Evolutionary conservation across 2,113 vertebrate species (phyloP).

Genomic region (Podilymbus podiceps): DNA sequence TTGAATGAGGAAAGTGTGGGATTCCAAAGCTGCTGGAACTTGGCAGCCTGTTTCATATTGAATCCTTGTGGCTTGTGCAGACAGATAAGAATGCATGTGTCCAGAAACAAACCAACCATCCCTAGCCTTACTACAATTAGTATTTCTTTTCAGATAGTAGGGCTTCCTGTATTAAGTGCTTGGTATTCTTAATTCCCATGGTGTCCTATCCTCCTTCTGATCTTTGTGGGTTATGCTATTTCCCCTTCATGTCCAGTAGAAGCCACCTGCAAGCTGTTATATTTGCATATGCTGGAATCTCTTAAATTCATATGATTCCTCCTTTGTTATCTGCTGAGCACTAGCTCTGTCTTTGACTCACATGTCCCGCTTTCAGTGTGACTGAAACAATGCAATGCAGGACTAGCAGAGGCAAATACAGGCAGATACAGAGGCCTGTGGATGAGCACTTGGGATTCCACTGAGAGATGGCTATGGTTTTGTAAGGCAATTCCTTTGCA

Average conservation of each 20-base stretch:
- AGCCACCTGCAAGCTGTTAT: background rate
- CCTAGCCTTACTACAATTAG: background rate
- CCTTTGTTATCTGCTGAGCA: background rate
- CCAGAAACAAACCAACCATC: background rate
- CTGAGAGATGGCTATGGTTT: background rate
- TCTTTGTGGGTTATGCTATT: background rate
- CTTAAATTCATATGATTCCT: background rate
- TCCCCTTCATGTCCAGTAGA: background rate
- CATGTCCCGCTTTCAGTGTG: background rate
- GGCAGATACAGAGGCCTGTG: background rate
- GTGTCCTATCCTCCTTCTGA: background rate
- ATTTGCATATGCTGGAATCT: background rate
- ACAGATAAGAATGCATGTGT: background rate
- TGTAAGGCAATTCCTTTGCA: background rate
- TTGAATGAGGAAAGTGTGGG: background rate
- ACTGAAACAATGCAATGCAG: background rate
- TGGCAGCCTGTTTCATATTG: background rate
- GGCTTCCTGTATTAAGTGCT: background rate
- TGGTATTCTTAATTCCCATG: background rate
- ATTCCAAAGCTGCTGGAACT: background rate
- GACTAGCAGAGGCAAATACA: background rate
- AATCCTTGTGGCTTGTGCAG: background rate
- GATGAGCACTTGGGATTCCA: background rate
- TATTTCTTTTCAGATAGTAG: background rate
- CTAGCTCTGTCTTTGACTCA: background rate